Evolutionary conservation across 1,140 invertebrate genomes (phyloP).

Genomic region (Whitmania pigra): DNA sequence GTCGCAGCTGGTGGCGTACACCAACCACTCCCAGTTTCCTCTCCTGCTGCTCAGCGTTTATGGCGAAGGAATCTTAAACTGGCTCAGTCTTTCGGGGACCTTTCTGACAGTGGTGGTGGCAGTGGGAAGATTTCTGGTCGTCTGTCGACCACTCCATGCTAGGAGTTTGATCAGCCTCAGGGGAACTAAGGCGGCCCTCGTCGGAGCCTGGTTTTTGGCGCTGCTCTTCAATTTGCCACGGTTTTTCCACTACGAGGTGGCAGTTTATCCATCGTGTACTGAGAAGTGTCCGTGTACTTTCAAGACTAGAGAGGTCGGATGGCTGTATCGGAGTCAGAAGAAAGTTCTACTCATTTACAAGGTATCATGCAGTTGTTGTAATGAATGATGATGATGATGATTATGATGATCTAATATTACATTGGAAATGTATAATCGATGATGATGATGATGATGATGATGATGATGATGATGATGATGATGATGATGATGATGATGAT

Average conservation of each 20-base stretch:
- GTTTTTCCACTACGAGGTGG: slow-evolving; percentile 33
- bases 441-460: too few species aligned
- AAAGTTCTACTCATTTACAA: too few species aligned
- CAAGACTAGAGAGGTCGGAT: background rate
- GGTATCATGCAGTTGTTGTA: too few species aligned
- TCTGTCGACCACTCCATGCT: slow-evolving; percentile 36
- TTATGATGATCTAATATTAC: too few species aligned
- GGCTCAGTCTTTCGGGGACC: slow-evolving; percentile 37
- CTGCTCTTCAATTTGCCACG: slow-evolving; percentile 36
- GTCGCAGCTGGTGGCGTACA: slow-evolving; percentile 4
- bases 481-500: too few species aligned
- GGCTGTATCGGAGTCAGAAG: background rate
- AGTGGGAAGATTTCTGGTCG: slow-evolving; percentile 35
- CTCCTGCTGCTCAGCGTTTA: slow-evolving; percentile 35
- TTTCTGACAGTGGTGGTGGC: slow-evolving; percentile 40
- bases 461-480: too few species aligned
- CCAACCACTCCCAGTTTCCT: slow-evolving; percentile 22
- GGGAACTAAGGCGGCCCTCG: slow-evolving; percentile 34
- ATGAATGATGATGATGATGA: too few species aligned
- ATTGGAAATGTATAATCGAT: too few species aligned
- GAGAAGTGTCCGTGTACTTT: slow-evolving; percentile 17
- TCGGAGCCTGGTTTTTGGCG: slow-evolving; percentile 33
- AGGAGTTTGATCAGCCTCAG: slow-evolving; percentile 34
- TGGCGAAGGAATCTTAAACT: slow-evolving; percentile 33
- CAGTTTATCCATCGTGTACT: slow-evolving; percentile 13